Conservation (phyloP, 2,888 invertebrate genomes). For the Mesorhabditis belari region DNA sequence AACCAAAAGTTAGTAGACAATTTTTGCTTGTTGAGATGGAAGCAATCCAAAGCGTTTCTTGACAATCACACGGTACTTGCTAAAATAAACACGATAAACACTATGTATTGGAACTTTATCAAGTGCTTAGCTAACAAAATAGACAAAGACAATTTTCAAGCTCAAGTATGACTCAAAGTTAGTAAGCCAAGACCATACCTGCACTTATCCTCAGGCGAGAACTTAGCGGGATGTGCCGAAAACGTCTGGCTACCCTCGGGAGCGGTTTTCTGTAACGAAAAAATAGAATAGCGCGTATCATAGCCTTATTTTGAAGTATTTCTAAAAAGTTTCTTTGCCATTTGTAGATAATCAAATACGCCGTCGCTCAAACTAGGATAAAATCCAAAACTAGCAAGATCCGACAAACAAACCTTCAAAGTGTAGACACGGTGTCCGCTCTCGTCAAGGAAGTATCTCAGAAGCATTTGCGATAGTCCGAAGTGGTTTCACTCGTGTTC, state of each 20-base stretch:
- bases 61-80: slow-evolving; percentile 76
- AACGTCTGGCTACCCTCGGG: slow-evolving; percentile 73
- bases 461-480: slow-evolving; percentile 62
- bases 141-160: no score
- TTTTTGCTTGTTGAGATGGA: slow-evolving; percentile 70
- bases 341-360: no score
- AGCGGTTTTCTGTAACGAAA: slow-evolving; percentile 68
- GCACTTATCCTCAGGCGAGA: slow-evolving; percentile 89
- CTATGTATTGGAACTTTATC: no score
- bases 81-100: no score
- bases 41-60: slow-evolving; percentile 83
- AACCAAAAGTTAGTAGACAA: slow-evolving; percentile 28
- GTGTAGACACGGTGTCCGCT: slow-evolving; percentile 78
- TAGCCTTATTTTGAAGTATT: neutral
- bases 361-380: no score
- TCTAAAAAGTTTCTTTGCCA: no score
- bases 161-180: no score
- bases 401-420: slow-evolving; percentile 64
- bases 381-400: neutral
- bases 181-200: no score
- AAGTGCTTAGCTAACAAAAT: no score
- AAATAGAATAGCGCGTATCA: neutral
- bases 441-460: slow-evolving; percentile 72
- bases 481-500: neutral
- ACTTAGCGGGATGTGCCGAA: slow-evolving; percentile 87